A percentile compares a stretch with the other conserved stretches of the same genome.
phyloP scores from a whole-genome alignment of 2,888 invertebrate species.

The Galerucella nymphaeae region DNA sequence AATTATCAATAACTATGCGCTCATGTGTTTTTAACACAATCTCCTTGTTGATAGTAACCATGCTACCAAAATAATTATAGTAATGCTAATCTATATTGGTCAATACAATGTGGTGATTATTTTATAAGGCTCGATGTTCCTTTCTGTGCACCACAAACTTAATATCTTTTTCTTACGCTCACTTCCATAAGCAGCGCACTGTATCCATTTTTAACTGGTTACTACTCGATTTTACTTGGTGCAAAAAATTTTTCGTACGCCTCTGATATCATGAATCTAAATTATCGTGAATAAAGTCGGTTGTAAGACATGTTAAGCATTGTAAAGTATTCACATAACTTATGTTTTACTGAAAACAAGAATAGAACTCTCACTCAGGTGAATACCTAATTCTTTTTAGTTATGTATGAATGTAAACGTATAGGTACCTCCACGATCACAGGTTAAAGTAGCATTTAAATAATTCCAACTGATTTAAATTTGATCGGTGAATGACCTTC shows the following conservation, averaged over 20 bases:
- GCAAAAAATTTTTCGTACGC: background rate
- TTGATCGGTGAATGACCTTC: background rate
- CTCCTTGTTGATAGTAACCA: too few species aligned
- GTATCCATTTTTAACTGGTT: too few species aligned
- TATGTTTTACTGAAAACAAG: constrained; percentile 15
- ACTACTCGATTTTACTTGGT: background rate
- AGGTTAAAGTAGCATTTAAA: constrained; percentile 8
- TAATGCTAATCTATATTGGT: too few species aligned
- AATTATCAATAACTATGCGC: too few species aligned
- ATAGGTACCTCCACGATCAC: background rate
- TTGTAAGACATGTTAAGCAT: constrained; percentile 13
- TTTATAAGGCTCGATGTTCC: too few species aligned
- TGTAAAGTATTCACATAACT: constrained; percentile 12
- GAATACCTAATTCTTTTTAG: constrained; percentile 15
- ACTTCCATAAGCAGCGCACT: too few species aligned
- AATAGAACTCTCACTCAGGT: constrained; percentile 15
- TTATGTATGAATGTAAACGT: background rate
- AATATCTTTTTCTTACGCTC: too few species aligned
- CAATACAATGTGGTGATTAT: too few species aligned
- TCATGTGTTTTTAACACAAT: too few species aligned
- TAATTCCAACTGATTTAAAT: constrained; percentile 12
- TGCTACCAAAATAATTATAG: too few species aligned
- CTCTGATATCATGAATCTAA: constrained; percentile 9
- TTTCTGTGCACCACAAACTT: too few species aligned
- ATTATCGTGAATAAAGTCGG: constrained; percentile 10